Evolutionary conservation across 2,888 invertebrate genomes (phyloP).

Genomic region (Drosophila colorata): DNA sequence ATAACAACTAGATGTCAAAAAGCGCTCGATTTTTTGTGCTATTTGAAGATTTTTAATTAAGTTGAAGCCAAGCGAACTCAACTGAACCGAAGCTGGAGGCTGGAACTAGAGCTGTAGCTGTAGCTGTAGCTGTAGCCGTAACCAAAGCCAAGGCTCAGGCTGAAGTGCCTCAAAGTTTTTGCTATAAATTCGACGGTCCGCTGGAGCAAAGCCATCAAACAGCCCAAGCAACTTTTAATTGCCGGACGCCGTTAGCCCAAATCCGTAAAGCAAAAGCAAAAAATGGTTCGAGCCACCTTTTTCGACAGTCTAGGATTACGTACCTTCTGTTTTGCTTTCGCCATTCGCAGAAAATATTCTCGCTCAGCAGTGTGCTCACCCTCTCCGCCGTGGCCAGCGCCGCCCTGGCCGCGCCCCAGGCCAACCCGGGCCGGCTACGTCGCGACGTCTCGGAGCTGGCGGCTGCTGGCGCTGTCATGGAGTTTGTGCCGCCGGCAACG

Average conservation of each 20-base stretch:
- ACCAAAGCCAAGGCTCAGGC: constrained; percentile 5
- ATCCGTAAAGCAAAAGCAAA: constrained; percentile 44
- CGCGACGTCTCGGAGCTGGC: constrained; percentile 76
- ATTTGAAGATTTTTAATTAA: constrained; percentile 55
- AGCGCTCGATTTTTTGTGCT: not conserved
- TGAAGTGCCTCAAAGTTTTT: constrained; percentile 41
- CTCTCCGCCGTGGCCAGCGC: constrained; percentile 70
- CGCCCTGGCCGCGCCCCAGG: constrained; percentile 57
- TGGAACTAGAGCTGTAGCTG: constrained; percentile 7
- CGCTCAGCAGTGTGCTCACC: constrained; percentile 67
- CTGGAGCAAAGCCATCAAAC: constrained; percentile 64
- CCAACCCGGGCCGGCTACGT: constrained; percentile 43
- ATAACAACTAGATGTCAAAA: constrained; percentile 7
- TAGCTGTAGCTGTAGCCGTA: constrained; percentile 12
- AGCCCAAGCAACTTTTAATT: constrained; percentile 71
- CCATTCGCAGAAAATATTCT: constrained; percentile 70
- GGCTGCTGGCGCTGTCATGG: constrained; percentile 46
- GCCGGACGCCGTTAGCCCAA: constrained; percentile 61
- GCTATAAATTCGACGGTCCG: constrained; percentile 65
- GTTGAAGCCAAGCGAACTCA: constrained; percentile 27
- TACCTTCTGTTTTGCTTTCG: not conserved
- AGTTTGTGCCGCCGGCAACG: constrained; percentile 54
- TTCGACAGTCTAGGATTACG: constrained; percentile 13
- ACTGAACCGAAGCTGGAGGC: constrained; percentile 12
- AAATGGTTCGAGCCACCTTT: constrained; percentile 59